Conservation (phyloP, 2,113 vertebrate species). For the Dicerorhinus sumatrensis region DNA sequence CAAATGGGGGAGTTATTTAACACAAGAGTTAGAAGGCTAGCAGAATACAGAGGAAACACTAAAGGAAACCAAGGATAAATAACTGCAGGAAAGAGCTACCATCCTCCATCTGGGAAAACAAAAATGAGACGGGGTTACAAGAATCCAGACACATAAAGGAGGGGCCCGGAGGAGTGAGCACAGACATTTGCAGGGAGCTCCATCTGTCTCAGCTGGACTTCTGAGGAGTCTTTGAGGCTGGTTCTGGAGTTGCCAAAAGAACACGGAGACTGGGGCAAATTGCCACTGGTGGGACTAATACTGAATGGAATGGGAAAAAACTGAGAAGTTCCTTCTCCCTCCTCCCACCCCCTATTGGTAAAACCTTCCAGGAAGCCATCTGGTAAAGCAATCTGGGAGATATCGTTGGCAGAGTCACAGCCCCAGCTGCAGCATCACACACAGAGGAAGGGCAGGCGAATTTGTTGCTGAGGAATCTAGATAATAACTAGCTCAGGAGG, state of each 20-base stretch:
- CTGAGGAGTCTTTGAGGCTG: background rate
- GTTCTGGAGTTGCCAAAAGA: background rate
- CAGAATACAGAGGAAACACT: background rate
- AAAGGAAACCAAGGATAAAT: background rate
- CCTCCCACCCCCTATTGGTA: background rate
- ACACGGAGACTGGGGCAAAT: background rate
- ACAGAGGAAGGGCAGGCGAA: background rate
- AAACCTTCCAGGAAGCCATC: constrained; percentile 34
- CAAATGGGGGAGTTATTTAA: background rate
- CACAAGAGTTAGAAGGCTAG: background rate
- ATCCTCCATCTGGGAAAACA: background rate
- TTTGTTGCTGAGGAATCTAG: background rate
- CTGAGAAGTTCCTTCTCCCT: background rate
- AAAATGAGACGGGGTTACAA: background rate
- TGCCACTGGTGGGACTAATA: background rate
- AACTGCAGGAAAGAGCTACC: background rate
- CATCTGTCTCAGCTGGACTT: background rate
- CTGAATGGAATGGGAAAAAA: background rate
- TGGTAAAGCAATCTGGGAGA: background rate
- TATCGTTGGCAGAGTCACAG: background rate
- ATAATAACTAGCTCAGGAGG: background rate
- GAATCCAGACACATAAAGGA: background rate
- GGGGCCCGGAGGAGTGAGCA: no score
- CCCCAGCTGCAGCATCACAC: background rate
- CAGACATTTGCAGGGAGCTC: background rate